Conservation (phyloP, 2,888 invertebrate species). For the Papilio demoleus region DNA sequence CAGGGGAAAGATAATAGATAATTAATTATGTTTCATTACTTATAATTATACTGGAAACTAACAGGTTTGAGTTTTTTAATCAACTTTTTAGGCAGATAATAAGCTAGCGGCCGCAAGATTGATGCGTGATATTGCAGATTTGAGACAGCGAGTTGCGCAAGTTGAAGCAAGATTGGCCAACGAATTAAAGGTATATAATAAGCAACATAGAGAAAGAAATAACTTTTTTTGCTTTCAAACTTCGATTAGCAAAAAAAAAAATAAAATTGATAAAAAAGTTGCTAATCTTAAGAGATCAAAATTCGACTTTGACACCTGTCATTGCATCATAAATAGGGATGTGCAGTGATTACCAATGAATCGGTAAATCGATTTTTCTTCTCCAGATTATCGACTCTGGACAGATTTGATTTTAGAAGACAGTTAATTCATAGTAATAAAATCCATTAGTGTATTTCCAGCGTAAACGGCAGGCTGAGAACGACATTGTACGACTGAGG, state of each 20-base stretch:
- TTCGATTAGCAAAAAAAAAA: not conserved
- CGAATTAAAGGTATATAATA: conserved; percentile 68
- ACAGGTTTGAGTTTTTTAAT: no score
- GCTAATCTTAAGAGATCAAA: not conserved
- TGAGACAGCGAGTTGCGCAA: conserved; percentile 73
- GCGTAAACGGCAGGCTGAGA: conserved; percentile 80
- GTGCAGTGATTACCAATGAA: not conserved
- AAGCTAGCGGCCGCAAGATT: conserved; percentile 77
- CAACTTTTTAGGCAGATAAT: conserved; percentile 73
- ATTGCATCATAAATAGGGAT: not conserved
- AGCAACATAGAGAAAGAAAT: no score
- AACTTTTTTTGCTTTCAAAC: no score
- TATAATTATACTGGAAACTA: no score
- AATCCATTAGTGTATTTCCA: conserved; percentile 61
- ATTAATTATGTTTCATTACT: no score
- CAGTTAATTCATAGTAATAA: no score
- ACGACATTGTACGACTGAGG: conserved; percentile 76
- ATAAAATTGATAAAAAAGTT: no score
- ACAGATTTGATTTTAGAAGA: no score
- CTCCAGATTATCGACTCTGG: not conserved
- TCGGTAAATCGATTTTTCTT: not conserved
- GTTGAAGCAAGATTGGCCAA: conserved; percentile 70
- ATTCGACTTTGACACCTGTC: not conserved
- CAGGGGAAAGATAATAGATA: no score
- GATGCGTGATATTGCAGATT: conserved; percentile 79